Evolutionary conservation across 2,888 invertebrate genomes (phyloP).

Genomic region (Scaptomyza tumidula): DNA sequence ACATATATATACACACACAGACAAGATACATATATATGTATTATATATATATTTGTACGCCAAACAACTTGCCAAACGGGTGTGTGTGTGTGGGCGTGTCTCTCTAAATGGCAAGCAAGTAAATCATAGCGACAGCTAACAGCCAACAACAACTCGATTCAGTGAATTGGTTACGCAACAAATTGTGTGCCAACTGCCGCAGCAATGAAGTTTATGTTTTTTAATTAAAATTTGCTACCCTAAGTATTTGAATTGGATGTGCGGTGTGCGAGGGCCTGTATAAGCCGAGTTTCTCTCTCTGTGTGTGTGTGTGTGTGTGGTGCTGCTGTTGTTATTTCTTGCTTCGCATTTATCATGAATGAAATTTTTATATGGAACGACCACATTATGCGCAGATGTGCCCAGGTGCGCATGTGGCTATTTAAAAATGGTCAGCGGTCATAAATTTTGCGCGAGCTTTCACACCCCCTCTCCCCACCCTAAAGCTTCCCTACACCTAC

Average conservation of each 20-base stretch:
- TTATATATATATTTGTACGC: conserved; percentile 26
- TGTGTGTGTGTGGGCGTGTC: conserved; percentile 35
- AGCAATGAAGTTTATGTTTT: conserved; percentile 75
- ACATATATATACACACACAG: neutral
- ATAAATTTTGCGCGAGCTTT: conserved; percentile 64
- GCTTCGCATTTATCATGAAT: conserved; percentile 62
- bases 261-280: conserved; percentile 10
- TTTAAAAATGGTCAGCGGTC: conserved; percentile 78
- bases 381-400: conserved; percentile 79
- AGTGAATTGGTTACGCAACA: conserved; percentile 57
- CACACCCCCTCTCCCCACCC: neutral
- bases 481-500: too few species aligned
- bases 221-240: conserved; percentile 72
- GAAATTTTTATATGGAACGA: conserved; percentile 67
- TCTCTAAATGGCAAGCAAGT: conserved; percentile 29
- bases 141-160: conserved; percentile 25
- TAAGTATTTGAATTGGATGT: conserved; percentile 52
- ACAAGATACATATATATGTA: conserved; percentile 18
- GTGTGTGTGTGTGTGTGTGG: conserved; percentile 10
- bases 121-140: conserved; percentile 55
- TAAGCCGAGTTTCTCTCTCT: neutral
- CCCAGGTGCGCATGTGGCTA: conserved; percentile 77
- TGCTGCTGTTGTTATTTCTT: conserved; percentile 53
- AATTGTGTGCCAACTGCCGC: conserved; percentile 61
- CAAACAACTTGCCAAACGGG: conserved; percentile 34